These are phyloP conservation scores for Pseudoatta argentina DNA, from an alignment of 1,140 invertebrate genomes.

Conservation along the genomic window DNA sequence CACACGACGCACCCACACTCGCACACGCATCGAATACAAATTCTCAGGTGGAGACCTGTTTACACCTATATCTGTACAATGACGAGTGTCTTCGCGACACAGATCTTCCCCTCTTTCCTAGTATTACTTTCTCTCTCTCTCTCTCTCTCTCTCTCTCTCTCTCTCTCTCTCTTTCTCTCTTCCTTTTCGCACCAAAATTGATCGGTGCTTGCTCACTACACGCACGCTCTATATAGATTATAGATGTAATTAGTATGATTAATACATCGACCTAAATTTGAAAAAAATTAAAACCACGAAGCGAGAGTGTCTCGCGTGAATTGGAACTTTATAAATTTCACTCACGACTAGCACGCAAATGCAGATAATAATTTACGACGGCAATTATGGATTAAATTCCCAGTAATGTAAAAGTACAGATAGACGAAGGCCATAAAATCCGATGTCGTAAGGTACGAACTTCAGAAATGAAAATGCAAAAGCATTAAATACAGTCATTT, in stretches of 20 bases:
- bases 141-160: neutral
- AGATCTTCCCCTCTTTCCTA: neutral
- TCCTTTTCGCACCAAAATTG: constrained; percentile 22
- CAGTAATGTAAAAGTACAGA: neutral
- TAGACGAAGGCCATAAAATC: neutral
- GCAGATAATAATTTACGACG: constrained; percentile 34
- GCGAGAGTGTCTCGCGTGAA: constrained; percentile 15
- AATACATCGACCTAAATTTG: neutral
- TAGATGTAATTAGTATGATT: constrained; percentile 8
- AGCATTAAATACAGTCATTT: constrained; percentile 41
- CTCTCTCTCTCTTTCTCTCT: neutral
- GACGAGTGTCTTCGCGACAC: neutral
- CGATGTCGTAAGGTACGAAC: neutral
- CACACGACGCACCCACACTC: neutral
- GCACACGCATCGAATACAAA: neutral
- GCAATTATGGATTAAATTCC: constrained; percentile 36
- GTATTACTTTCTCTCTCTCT: neutral
- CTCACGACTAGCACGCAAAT: constrained; percentile 35
- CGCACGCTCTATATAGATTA: neutral
- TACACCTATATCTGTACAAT: constrained; percentile 26
- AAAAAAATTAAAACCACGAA: neutral
- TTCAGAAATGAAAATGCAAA: constrained; percentile 28
- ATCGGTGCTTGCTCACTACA: neutral
- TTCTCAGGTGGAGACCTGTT: constrained; percentile 24
- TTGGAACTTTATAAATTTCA: constrained; percentile 47